Conservation (phyloP, 2,888 invertebrate genomes). For the Rhagonycha lutea region DNA sequence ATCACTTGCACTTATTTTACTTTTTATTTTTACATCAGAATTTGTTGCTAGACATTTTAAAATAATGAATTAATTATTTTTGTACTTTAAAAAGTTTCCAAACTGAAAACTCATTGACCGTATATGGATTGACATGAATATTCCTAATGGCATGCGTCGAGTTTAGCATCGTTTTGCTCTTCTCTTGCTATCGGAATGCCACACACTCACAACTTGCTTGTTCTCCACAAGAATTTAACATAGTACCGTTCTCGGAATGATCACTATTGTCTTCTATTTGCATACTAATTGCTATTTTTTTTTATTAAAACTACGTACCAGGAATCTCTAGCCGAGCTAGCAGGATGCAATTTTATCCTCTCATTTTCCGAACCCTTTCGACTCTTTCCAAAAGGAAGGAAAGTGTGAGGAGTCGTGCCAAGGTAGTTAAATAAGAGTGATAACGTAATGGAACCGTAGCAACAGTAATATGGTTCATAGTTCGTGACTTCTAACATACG, state of each 20-base stretch:
- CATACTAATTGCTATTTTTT: constrained; percentile 27
- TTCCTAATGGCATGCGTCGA: constrained; percentile 28
- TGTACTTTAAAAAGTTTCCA: constrained; percentile 13
- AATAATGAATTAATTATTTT: neutral
- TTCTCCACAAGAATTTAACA: constrained; percentile 23
- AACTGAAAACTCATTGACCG: constrained; percentile 15
- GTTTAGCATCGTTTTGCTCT: constrained; percentile 25
- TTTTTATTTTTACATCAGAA: constrained; percentile 13
- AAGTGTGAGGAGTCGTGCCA: constrained; percentile 27
- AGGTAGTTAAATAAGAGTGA: constrained; percentile 30
- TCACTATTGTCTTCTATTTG: constrained; percentile 29
- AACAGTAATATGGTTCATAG: constrained; percentile 41
- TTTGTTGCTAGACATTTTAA: constrained; percentile 7
- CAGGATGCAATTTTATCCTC: neutral
- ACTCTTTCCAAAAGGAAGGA: constrained; percentile 6
- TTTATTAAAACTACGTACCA: neutral
- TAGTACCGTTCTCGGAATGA: constrained; percentile 27
- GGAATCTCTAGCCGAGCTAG: neutral
- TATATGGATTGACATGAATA: constrained; percentile 30
- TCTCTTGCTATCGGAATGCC: constrained; percentile 25
- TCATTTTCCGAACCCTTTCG: neutral
- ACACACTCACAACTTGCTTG: constrained; percentile 16
- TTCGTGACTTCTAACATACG: constrained; percentile 41
- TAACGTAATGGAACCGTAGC: constrained; percentile 26
- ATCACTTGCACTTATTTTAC: constrained; percentile 44